Evolutionary conservation across 1,140 invertebrate genomes (phyloP).

Genomic region (Zaprionus vittiger): DNA sequence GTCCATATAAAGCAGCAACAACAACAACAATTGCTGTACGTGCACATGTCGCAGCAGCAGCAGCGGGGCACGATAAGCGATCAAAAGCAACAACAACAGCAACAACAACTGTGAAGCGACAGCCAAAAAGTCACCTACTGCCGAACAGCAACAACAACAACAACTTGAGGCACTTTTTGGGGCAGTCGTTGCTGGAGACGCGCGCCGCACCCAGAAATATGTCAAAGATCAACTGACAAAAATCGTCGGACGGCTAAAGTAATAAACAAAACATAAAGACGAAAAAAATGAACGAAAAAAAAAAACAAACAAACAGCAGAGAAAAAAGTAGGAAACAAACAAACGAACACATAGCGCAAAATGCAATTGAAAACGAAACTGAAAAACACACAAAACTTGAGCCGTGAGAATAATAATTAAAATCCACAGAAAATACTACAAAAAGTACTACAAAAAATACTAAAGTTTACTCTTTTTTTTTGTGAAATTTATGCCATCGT

Average conservation of each 20-base stretch:
- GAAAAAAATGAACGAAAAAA: too few species aligned
- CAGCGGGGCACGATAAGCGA: slow-evolving; percentile 55
- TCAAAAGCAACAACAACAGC: slow-evolving; percentile 52
- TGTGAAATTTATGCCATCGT: slow-evolving; percentile 59
- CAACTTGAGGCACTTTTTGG: slow-evolving; percentile 33
- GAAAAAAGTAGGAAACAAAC: slow-evolving; percentile 55
- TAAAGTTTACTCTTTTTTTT: slow-evolving; percentile 12
- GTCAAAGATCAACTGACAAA: slow-evolving; percentile 83
- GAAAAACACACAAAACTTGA: slow-evolving; percentile 38
- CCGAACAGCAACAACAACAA: slow-evolving; percentile 34
- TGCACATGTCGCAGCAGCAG: slow-evolving; percentile 66
- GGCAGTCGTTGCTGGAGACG: slow-evolving; percentile 13
- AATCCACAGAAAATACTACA: neutral
- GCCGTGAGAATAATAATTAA: slow-evolving; percentile 79
- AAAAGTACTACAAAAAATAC: neutral
- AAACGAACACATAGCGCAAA: slow-evolving; percentile 28
- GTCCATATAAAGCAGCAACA: slow-evolving; percentile 62
- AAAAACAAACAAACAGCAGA: slow-evolving; percentile 10
- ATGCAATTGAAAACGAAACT: slow-evolving; percentile 77
- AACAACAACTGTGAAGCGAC: slow-evolving; percentile 57
- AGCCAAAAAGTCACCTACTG: slow-evolving; percentile 77
- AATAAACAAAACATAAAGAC: slow-evolving; percentile 65
- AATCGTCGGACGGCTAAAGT: slow-evolving; percentile 63
- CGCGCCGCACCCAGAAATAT: slow-evolving; percentile 75
- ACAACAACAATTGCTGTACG: slow-evolving; percentile 60